Percentiles rank a stretch among this genome's conserved stretches.
These are phyloP conservation scores for Spilarctia lutea DNA, from an alignment of 2,888 invertebrate species.

Conservation along the genomic window DNA sequence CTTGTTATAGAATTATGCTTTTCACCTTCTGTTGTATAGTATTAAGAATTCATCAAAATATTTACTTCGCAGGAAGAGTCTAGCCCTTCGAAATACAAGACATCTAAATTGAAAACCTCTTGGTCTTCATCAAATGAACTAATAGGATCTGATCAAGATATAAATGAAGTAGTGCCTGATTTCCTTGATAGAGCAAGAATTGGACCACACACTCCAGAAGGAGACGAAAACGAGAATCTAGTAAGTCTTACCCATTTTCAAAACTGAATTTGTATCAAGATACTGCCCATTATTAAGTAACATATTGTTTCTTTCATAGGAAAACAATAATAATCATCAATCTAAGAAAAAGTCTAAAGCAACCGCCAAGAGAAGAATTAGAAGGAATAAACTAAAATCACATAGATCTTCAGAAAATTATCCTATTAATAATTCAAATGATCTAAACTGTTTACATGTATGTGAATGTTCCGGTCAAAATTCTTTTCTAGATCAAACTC, in stretches of 20 bases:
- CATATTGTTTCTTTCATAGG: slow-evolving; percentile 5
- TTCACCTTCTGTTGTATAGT: not conserved
- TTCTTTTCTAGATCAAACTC: slow-evolving; percentile 12
- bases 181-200: slow-evolving; percentile 7
- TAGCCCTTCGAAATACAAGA: not conserved
- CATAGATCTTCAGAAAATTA: slow-evolving; percentile 17
- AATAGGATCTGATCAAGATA: not conserved
- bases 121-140: not conserved
- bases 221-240: slow-evolving; percentile 11
- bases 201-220: slow-evolving; percentile 22
- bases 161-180: not conserved
- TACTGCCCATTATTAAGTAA: not conserved
- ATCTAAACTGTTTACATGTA: slow-evolving; percentile 6
- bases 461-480: slow-evolving; percentile 23
- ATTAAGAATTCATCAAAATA: not conserved
- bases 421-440: slow-evolving; percentile 8
- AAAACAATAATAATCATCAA: slow-evolving; percentile 8
- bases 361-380: slow-evolving; percentile 62
- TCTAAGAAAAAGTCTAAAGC: slow-evolving; percentile 23
- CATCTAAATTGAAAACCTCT: not conserved
- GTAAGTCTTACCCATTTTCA: slow-evolving; percentile 3
- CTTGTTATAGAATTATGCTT: not conserved
- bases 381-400: slow-evolving; percentile 64
- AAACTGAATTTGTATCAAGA: not conserved
- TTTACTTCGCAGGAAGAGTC: slow-evolving; percentile 3